Percentiles rank a stretch among this genome's conserved stretches.
These are phyloP conservation scores for Aspiorhynchus laticeps DNA, from an alignment of 2,113 vertebrate genomes.

Conservation along the genomic window DNA sequence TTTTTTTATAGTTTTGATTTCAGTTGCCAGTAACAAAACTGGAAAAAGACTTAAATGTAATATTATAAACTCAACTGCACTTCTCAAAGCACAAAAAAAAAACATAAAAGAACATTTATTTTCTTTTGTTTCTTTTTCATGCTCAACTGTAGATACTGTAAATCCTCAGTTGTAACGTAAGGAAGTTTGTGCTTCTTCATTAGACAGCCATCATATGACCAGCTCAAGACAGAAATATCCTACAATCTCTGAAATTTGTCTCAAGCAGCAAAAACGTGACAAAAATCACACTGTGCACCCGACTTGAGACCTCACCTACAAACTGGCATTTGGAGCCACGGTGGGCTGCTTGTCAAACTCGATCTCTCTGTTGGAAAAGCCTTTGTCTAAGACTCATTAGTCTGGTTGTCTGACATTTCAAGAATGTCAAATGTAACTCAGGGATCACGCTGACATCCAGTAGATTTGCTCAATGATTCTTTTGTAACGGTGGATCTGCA, in stretches of 20 bases:
- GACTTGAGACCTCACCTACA: constrained; percentile 31
- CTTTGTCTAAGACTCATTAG: constrained; percentile 56
- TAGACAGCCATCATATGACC: not conserved
- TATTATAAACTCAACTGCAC: not conserved
- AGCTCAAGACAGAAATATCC: not conserved
- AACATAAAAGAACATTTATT: not conserved
- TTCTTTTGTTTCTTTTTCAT: not conserved
- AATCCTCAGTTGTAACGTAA: not conserved
- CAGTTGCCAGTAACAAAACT: not conserved
- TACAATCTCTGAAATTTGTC: not conserved
- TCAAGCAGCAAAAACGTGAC: constrained; percentile 1
- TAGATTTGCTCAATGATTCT: constrained; percentile 72
- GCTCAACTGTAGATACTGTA: not conserved
- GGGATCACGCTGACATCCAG: constrained; percentile 63
- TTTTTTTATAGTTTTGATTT: no score
- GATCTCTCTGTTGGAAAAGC: constrained; percentile 35
- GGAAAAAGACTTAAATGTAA: not conserved
- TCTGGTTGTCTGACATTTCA: constrained; percentile 75
- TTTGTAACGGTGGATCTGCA: constrained; percentile 59
- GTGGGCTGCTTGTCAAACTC: constrained; percentile 21
- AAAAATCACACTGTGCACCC: not conserved
- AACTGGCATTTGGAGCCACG: constrained; percentile 47
- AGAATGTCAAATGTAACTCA: constrained; percentile 74
- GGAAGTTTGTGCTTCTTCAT: not conserved
- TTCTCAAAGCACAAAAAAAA: not conserved